Conservation (phyloP, 1,140 invertebrate genomes). For the Drosophila sturtevanti region DNA sequence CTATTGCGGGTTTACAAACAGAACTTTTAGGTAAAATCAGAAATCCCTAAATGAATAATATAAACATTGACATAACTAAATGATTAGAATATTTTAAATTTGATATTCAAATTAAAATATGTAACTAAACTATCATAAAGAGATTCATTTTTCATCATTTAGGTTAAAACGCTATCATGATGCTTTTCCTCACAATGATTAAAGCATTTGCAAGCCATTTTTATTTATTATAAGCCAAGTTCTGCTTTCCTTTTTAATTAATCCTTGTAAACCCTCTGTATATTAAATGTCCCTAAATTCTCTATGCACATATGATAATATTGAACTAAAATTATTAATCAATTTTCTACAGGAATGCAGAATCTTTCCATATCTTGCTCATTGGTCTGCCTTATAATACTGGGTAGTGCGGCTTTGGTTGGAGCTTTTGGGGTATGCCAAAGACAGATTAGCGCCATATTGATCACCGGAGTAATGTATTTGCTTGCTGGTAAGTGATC, state of each 20-base stretch:
- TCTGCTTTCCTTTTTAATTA: not conserved
- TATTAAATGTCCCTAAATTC: not conserved
- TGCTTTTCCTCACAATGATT: not conserved
- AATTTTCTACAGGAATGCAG: constrained; percentile 90
- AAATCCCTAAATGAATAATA: too few relatives aligned
- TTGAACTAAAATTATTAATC: not conserved
- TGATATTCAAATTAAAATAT: too few relatives aligned
- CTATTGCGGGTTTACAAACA: not conserved
- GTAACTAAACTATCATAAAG: too few relatives aligned
- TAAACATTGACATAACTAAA: too few relatives aligned
- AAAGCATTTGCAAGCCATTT: not conserved
- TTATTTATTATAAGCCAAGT: not conserved
- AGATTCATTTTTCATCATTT: too few relatives aligned
- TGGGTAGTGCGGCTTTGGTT: constrained; percentile 91
- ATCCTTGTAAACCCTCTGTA: not conserved
- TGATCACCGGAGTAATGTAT: constrained; percentile 96
- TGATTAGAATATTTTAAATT: too few relatives aligned
- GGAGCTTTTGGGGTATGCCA: constrained; percentile 93
- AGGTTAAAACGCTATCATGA: not conserved
- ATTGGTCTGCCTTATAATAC: constrained; percentile 92
- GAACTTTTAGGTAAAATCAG: too few relatives aligned
- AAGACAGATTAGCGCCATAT: constrained; percentile 93
- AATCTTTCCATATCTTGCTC: constrained; percentile 96
- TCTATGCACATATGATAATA: not conserved
- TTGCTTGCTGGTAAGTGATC: constrained; percentile 90